phyloP scores from a whole-genome alignment of 2,797 vertebrate species.

The Pseudocheirus occidentalis region DNA sequence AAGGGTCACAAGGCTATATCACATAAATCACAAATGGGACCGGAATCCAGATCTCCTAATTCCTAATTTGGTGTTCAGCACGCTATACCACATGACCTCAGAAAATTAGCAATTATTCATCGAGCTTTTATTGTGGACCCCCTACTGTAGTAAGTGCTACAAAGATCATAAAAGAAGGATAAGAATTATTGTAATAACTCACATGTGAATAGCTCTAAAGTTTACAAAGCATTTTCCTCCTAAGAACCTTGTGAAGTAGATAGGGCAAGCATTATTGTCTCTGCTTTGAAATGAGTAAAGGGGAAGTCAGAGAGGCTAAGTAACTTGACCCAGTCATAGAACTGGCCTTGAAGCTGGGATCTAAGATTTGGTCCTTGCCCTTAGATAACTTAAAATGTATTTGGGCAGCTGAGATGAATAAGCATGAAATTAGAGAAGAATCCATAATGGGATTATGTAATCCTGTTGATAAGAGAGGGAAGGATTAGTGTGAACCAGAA shows the following conservation, averaged over 20 bases:
- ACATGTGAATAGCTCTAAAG: background rate
- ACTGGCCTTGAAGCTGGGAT: background rate
- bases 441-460: background rate
- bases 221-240: background rate
- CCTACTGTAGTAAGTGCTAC: background rate
- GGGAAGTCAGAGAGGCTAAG: background rate
- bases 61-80: background rate
- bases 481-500: background rate
- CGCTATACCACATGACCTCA: background rate
- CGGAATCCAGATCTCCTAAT: background rate
- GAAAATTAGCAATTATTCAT: background rate
- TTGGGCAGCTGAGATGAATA: conserved; percentile 15
- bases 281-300: background rate
- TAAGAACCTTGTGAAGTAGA: background rate
- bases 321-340: background rate
- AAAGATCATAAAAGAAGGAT: background rate
- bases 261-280: background rate
- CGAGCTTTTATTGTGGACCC: background rate
- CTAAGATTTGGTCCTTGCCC: background rate
- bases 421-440: background rate
- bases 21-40: background rate
- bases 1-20: background rate
- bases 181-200: background rate
- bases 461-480: conserved; percentile 3
- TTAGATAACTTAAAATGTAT: conserved; percentile 12